Conservation (phyloP, 2,797 vertebrate genomes). For the Enteromius fasciolatus region DNA sequence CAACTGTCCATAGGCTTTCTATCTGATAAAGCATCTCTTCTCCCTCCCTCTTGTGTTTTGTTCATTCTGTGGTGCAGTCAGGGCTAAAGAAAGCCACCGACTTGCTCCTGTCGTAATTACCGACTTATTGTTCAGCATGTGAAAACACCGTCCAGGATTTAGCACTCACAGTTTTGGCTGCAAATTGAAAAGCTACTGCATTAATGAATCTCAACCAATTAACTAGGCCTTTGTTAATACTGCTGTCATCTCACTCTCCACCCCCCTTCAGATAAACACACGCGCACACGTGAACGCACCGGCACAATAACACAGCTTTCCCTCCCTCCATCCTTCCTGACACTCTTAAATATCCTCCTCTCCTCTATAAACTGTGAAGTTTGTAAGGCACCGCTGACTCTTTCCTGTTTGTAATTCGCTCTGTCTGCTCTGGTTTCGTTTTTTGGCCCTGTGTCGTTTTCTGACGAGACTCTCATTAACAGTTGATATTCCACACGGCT, state of each 20-base stretch:
- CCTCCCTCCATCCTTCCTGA: conserved; percentile 32
- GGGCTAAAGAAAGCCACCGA: conserved; percentile 37
- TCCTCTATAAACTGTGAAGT: conserved; percentile 18
- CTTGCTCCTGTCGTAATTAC: conserved; percentile 58
- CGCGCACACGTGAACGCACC: conserved; percentile 28
- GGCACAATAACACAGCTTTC: conserved; percentile 38
- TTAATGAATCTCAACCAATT: conserved; percentile 85
- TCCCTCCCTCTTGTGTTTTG: conserved; percentile 3
- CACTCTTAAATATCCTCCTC: conserved; percentile 31
- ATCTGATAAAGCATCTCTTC: conserved; percentile 22
- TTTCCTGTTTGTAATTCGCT: conserved; percentile 30
- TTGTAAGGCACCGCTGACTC: conserved; percentile 32
- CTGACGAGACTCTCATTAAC: conserved; percentile 33
- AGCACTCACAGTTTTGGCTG: conserved; percentile 73
- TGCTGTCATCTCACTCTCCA: conserved; percentile 51
- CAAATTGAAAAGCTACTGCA: conserved; percentile 83
- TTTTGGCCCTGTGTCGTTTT: conserved; percentile 8
- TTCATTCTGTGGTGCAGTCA: conserved; percentile 31
- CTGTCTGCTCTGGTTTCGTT: conserved; percentile 31
- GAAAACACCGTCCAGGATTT: conserved; percentile 70
- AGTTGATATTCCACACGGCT: conserved; percentile 16
- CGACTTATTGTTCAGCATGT: conserved; percentile 57
- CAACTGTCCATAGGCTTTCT: background rate
- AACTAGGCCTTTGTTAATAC: conserved; percentile 72
- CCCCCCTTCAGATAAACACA: conserved; percentile 40